These are phyloP conservation scores for Pangasius sanitwongsei DNA, from an alignment of 2,797 vertebrate species.

Conservation along the genomic window DNA sequence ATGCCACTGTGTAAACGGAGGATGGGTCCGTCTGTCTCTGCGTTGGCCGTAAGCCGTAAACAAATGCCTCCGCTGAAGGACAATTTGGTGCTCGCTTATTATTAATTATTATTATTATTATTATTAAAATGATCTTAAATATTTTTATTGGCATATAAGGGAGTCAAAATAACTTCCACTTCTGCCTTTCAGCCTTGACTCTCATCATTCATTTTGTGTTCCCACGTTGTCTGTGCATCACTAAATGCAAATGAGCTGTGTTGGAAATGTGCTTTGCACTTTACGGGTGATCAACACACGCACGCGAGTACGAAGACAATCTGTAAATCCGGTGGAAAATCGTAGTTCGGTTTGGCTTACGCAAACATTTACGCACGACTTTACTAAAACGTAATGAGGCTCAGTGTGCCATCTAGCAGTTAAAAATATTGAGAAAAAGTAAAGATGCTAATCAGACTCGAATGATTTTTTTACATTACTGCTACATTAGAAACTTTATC, in stretches of 20 bases:
- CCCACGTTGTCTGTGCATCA: too few relatives aligned
- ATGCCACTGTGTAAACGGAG: background rate
- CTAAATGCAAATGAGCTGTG: background rate
- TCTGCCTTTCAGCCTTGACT: too few relatives aligned
- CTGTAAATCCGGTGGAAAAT: background rate
- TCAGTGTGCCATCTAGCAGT: background rate
- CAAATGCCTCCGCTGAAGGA: background rate
- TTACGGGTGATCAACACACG: background rate
- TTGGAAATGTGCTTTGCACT: background rate
- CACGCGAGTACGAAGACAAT: background rate
- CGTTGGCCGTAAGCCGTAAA: background rate
- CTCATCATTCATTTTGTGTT: too few relatives aligned
- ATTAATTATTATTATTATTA: background rate
- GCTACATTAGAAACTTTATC: background rate
- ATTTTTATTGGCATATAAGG: background rate
- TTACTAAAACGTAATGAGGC: background rate
- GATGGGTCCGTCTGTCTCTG: background rate
- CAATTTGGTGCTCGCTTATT: background rate
- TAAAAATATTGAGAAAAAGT: background rate
- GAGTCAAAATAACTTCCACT: background rate
- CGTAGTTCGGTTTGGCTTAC: background rate
- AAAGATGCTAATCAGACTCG: background rate
- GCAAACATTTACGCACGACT: background rate
- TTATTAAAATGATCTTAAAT: background rate
- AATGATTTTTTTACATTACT: too few relatives aligned